Conservation (phyloP, 2,113 vertebrate species). For the Calonectris borealis region DNA sequence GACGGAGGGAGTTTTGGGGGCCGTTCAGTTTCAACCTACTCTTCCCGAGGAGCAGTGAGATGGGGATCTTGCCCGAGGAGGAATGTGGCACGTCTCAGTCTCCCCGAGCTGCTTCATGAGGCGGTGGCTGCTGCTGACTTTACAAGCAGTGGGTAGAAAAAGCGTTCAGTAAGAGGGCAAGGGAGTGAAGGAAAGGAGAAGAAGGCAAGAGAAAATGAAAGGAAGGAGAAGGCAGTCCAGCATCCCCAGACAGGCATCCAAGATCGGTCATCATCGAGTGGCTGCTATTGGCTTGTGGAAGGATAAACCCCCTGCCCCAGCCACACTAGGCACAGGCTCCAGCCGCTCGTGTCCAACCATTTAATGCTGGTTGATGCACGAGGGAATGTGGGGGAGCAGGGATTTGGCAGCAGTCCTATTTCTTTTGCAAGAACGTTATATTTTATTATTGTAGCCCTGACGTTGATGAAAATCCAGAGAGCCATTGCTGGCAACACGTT, state of each 20-base stretch:
- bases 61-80: neutral
- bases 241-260: neutral
- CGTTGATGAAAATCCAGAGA: accelerated
- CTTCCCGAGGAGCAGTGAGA: accelerated
- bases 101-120: neutral
- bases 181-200: neutral
- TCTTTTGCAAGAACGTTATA: neutral
- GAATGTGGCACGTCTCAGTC: accelerated
- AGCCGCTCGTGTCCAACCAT: neutral
- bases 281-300: accelerated
- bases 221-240: neutral
- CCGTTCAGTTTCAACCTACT: neutral
- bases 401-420: neutral
- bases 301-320: neutral
- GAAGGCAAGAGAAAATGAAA: neutral
- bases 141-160: neutral
- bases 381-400: neutral
- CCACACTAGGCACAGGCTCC: neutral
- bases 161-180: neutral
- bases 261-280: accelerated
- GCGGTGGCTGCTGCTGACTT: neutral
- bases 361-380: neutral
- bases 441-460: neutral
- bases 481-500: neutral
- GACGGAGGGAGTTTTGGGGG: neutral